Conservation (phyloP, 1,140 invertebrate genomes). For the Hyles euphorbiae region DNA sequence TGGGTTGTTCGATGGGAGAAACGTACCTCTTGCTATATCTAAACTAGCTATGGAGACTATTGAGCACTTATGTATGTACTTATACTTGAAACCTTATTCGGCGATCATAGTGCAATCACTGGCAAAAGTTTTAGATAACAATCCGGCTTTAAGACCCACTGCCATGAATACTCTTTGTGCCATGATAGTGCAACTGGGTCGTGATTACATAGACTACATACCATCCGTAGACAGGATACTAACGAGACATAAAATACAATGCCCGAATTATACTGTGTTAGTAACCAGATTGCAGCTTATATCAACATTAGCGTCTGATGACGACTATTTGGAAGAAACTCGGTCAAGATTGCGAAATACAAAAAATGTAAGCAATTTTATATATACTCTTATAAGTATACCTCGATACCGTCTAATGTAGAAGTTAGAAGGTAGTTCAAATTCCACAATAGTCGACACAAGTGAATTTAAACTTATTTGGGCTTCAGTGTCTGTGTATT, state of each 20-base stretch:
- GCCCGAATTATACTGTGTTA: constrained; percentile 87
- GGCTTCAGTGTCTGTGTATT: too few relatives aligned
- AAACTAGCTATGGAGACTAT: constrained; percentile 92
- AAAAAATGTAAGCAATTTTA: constrained; percentile 58
- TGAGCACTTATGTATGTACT: constrained; percentile 89
- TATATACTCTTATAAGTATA: neutral
- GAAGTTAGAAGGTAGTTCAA: too few relatives aligned
- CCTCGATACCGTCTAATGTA: too few relatives aligned
- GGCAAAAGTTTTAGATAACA: constrained; percentile 87
- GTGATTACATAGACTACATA: constrained; percentile 94
- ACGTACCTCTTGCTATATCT: constrained; percentile 86
- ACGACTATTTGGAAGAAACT: constrained; percentile 78
- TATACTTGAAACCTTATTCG: constrained; percentile 94
- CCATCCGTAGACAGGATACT: constrained; percentile 92
- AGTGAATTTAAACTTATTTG: too few relatives aligned
- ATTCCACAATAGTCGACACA: too few relatives aligned
- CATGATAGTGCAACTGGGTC: constrained; percentile 90
- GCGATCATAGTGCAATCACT: constrained; percentile 95
- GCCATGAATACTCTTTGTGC: constrained; percentile 95
- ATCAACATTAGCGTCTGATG: constrained; percentile 81
- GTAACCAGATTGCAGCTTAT: constrained; percentile 83
- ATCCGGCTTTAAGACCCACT: constrained; percentile 83
- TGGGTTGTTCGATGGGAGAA: constrained; percentile 87
- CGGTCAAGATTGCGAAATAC: constrained; percentile 57
- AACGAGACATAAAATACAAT: constrained; percentile 87